A percentile compares a stretch with the other conserved stretches of the same genome.
phyloP scores from a whole-genome alignment of 2,797 vertebrate species.

The Acridotheres tristis region DNA sequence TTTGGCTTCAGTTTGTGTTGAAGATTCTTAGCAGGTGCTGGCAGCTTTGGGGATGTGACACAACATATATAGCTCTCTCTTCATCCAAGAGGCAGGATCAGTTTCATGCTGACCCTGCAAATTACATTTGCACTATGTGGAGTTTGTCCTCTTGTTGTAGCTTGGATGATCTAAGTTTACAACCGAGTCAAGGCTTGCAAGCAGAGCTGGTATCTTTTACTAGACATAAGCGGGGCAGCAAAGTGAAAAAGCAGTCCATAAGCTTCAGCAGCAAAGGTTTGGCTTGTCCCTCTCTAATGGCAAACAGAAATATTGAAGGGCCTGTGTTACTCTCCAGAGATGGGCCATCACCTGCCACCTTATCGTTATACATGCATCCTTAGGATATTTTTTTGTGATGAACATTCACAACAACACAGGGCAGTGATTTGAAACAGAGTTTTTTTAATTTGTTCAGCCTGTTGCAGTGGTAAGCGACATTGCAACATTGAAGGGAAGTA shows the following conservation, averaged over 20 bases:
- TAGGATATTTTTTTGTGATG: background rate
- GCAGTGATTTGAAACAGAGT: background rate
- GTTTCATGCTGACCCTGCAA: slow-evolving; percentile 62
- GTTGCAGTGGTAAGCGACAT: background rate
- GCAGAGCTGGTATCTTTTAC: background rate
- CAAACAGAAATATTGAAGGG: background rate
- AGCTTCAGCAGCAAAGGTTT: background rate
- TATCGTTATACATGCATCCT: accelerated
- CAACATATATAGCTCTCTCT: slow-evolving; percentile 58
- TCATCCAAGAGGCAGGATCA: slow-evolving; percentile 43
- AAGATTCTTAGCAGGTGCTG: slow-evolving; percentile 67
- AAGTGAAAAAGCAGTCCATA: background rate
- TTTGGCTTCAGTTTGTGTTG: slow-evolving; percentile 49
- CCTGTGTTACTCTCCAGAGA: background rate
- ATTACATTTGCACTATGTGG: slow-evolving; percentile 38
- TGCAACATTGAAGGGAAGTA: background rate
- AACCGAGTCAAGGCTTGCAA: slow-evolving; percentile 26
- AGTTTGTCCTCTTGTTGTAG: slow-evolving; percentile 48
- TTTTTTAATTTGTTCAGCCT: background rate
- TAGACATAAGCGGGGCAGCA: background rate
- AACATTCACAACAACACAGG: background rate
- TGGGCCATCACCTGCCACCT: accelerated
- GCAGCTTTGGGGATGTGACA: slow-evolving; percentile 50
- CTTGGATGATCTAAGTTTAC: slow-evolving; percentile 50
- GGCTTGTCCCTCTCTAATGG: background rate